Conservation (phyloP, 2,888 invertebrate species). For the Amiota communis region DNA sequence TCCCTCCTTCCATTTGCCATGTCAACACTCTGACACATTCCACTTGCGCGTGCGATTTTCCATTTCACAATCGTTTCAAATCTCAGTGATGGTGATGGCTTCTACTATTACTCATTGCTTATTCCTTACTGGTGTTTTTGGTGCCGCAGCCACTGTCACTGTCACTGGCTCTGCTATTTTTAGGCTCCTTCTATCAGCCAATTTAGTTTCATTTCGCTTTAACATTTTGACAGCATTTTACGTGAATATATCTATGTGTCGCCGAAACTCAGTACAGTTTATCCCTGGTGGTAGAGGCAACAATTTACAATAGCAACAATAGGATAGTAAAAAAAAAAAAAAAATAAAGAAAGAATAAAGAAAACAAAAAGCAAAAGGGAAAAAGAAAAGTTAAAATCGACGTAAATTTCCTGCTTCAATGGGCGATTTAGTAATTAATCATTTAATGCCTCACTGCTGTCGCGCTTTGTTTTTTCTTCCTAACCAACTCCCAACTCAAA, state of each 20-base stretch:
- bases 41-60: conserved; percentile 8
- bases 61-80: background rate
- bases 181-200: background rate
- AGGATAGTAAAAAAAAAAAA: too few relatives aligned
- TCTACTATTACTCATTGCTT: too few relatives aligned
- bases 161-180: background rate
- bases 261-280: too few relatives aligned
- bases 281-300: too few relatives aligned
- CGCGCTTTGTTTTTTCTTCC: conserved; percentile 16
- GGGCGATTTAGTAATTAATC: conserved; percentile 59
- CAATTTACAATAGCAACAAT: too few relatives aligned
- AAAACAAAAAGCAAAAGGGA: background rate
- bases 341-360: background rate
- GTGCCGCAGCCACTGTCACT: background rate
- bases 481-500: background rate
- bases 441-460: conserved; percentile 42
- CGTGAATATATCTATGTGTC: background rate
- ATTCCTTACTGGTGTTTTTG: too few relatives aligned
- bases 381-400: too few relatives aligned
- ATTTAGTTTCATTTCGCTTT: background rate
- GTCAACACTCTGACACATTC: conserved; percentile 13
- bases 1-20: background rate
- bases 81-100: too few relatives aligned
- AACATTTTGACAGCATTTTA: conserved; percentile 43
- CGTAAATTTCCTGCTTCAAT: conserved; percentile 48